A percentile compares a stretch with the other conserved stretches of the same genome.
Conservation (phyloP, 2,888 invertebrate genomes). For the Ischnura elegans region DNA sequence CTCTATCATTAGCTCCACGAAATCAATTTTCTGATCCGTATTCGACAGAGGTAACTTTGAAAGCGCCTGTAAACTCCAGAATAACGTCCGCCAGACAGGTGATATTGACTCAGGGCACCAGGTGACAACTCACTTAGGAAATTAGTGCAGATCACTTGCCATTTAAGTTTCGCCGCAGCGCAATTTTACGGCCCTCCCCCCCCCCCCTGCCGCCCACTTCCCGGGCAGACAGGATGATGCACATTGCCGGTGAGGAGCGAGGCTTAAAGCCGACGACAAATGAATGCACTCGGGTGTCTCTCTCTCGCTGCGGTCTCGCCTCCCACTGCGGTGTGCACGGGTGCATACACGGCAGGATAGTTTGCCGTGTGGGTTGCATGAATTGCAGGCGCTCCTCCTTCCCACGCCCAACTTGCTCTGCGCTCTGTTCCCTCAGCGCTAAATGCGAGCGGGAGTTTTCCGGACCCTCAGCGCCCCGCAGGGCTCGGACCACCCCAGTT, state of each 20-base stretch:
- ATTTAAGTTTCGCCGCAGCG: neutral
- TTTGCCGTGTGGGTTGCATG: neutral
- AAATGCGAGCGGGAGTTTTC: neutral
- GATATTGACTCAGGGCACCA: neutral
- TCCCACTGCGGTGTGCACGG: neutral
- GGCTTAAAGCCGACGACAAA: neutral
- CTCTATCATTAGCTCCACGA: too few species aligned
- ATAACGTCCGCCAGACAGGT: neutral
- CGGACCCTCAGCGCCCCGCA: too few species aligned
- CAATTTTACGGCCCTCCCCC: neutral
- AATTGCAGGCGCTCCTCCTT: neutral
- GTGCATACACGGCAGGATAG: conserved; percentile 4
- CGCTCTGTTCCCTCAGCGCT: neutral
- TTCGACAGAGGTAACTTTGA: too few species aligned
- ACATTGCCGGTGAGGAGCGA: too few species aligned
- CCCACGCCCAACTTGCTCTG: neutral
- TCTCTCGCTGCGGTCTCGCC: neutral
- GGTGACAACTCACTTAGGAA: neutral
- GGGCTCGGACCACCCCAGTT: neutral
- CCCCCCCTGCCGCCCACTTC: too few species aligned
- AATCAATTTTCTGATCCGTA: too few species aligned
- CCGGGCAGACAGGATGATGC: too few species aligned
- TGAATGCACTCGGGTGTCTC: neutral
- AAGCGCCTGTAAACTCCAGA: too few species aligned
- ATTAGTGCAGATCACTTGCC: neutral